phyloP scores from a whole-genome alignment of 2,797 vertebrate genomes.

The Bradypus variegatus region DNA sequence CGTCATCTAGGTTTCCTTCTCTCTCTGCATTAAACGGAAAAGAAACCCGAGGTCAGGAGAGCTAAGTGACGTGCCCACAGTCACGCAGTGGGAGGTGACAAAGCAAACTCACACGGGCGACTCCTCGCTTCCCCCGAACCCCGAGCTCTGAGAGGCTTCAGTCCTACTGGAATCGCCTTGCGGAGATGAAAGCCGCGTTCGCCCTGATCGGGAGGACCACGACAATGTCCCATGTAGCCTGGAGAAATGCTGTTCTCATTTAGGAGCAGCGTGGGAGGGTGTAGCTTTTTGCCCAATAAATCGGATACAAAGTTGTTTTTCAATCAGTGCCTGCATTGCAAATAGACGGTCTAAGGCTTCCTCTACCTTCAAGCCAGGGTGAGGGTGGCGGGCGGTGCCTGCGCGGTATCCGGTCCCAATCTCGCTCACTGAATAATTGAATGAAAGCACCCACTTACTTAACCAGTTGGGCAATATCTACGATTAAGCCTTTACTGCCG shows the following conservation, averaged over 20 bases:
- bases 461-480: background rate
- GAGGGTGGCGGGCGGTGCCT: background rate
- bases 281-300: background rate
- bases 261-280: constrained; percentile 8
- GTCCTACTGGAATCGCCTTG: background rate
- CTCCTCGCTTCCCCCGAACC: background rate
- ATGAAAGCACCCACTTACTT: background rate
- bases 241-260: background rate
- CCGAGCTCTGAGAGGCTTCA: background rate
- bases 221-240: background rate
- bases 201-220: background rate
- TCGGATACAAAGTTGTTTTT: constrained; percentile 29
- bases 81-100: constrained; percentile 4
- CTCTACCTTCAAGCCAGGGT: background rate
- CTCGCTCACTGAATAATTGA: background rate
- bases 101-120: constrained; percentile 17
- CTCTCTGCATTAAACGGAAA: background rate
- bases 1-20: too few relatives aligned
- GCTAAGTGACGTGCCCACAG: background rate
- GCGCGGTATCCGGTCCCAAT: background rate
- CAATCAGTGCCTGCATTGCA: background rate
- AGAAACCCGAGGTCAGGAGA: background rate
- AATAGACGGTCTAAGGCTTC: background rate
- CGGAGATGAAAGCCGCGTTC: background rate
- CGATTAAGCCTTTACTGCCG: background rate